Evolutionary conservation across 2,797 vertebrate species (phyloP).

Genomic region (Calcarius lapponicus): DNA sequence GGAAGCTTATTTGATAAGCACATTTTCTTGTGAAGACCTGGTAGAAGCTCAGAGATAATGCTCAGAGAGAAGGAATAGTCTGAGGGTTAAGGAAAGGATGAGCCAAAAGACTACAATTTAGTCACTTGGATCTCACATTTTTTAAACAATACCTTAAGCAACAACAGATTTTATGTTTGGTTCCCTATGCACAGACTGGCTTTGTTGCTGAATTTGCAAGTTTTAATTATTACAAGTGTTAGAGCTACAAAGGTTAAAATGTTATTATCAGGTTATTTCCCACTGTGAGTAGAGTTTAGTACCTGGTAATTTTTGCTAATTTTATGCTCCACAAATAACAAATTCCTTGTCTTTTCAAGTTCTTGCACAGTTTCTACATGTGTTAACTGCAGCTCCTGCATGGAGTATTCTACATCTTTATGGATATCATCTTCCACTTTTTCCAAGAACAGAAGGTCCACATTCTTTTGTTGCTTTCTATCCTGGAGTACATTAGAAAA

Average conservation of each 20-base stretch:
- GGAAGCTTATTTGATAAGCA: background rate
- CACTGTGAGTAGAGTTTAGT: background rate
- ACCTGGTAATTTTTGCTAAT: conserved; percentile 94
- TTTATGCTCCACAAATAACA: conserved; percentile 87
- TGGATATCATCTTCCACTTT: conserved; percentile 67
- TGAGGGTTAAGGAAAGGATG: background rate
- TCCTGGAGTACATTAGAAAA: conserved; percentile 71
- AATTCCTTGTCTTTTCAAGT: conserved; percentile 92
- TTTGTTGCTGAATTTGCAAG: background rate
- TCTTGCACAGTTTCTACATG: conserved; percentile 92
- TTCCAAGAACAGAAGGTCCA: conserved; percentile 80
- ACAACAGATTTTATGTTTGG: background rate
- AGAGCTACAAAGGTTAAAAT: conserved; percentile 64
- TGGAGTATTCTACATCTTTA: conserved; percentile 70
- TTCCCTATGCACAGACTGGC: background rate
- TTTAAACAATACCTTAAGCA: background rate
- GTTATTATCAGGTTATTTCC: conserved; percentile 29
- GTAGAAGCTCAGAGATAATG: background rate
- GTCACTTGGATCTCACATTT: background rate
- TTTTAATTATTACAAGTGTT: background rate
- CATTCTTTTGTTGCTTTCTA: conserved; percentile 76
- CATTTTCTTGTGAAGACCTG: background rate
- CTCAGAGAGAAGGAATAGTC: background rate
- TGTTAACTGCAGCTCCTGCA: conserved; percentile 83
- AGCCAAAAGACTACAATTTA: background rate